Base-by-base conservation (phyloP, 2,113 vertebrate genomes). In the Sinocyclocheilus anophthalmus region DNA sequence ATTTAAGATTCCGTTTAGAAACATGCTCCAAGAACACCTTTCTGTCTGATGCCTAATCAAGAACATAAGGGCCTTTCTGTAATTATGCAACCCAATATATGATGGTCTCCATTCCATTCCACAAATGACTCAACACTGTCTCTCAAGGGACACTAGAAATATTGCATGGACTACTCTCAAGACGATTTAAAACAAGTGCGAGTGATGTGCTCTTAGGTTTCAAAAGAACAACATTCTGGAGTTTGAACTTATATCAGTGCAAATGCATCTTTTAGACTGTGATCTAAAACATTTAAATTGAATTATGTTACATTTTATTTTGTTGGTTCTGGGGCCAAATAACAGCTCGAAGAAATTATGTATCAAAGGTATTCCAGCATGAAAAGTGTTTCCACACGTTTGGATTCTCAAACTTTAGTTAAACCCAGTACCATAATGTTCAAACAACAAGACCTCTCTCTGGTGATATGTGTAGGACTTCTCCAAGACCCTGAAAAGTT, bases 121-220 rank as follows among this genome's bases (percentile, higher is more conserved):
- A 45, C 53, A 30, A 81, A 70, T 48, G 55, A 24, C 81, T 63
- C 33, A 0, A 11, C 30, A 50, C 59, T 80, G 87, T 86, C 55
- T 90, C 85, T 87, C 55, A 65, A 48, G 86, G 63, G 61, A 90
- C 81, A 73, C 76, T 84, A 50, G 89, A 83, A 90, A 90, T 20
- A 65, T 89, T 79, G 84, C 79, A 45, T 86, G 59, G 72, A 9
- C 86, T 88, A 63, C 88, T 89, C 83, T 30, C 81, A 69, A 30
- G 80, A 83, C 59, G 89, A 93, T 93, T 83, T 89, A 33, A 94
- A 93, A 90, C 91, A 92, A 89, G 89, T 94, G 91, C 45, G 3
- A 88, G 77, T 73, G 61, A 16, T 87, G 59, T 81, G 82, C 39
- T 88, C 85, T 87, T 85, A 85, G 48, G 73, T 91, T 91, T 89